These are phyloP conservation scores for Odontamblyopus rebecca DNA, from an alignment of 2,797 vertebrate genomes.

Conservation along the genomic window DNA sequence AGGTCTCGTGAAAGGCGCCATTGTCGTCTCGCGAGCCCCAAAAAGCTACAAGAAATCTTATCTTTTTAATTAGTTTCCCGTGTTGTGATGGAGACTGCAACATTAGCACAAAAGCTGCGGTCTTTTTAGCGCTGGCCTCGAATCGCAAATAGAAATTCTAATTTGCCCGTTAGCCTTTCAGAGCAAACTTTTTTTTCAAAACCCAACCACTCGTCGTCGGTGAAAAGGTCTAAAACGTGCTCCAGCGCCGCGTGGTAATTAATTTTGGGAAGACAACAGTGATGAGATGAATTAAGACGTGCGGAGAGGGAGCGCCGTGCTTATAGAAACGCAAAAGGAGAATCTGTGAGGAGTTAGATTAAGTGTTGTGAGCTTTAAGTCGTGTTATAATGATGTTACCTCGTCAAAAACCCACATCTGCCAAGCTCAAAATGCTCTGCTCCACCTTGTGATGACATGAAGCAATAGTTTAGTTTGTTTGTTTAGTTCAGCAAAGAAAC, in stretches of 20 bases:
- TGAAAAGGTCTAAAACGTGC: constrained; percentile 42
- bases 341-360: too few species aligned
- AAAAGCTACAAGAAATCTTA: constrained; percentile 67
- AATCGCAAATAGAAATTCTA: constrained; percentile 28
- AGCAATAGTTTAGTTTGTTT: too few species aligned
- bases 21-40: constrained; percentile 72
- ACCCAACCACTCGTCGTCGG: constrained; percentile 10
- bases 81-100: constrained; percentile 56
- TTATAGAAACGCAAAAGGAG: too few species aligned
- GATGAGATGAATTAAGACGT: constrained; percentile 21
- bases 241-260: constrained; percentile 22
- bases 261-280: constrained; percentile 14
- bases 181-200: constrained; percentile 24
- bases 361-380: too few species aligned
- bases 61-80: constrained; percentile 73
- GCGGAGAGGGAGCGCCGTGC: not conserved
- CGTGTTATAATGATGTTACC: too few species aligned
- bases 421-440: too few species aligned
- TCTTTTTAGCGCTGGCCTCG: constrained; percentile 23
- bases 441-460: too few species aligned
- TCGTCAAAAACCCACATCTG: too few species aligned
- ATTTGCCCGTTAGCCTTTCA: constrained; percentile 29
- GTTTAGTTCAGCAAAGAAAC: too few species aligned
- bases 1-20: constrained; percentile 62
- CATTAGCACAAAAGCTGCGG: constrained; percentile 53